Evolutionary conservation across 2,113 vertebrate species (phyloP).

Genomic region (Peromyscus leucopus): DNA sequence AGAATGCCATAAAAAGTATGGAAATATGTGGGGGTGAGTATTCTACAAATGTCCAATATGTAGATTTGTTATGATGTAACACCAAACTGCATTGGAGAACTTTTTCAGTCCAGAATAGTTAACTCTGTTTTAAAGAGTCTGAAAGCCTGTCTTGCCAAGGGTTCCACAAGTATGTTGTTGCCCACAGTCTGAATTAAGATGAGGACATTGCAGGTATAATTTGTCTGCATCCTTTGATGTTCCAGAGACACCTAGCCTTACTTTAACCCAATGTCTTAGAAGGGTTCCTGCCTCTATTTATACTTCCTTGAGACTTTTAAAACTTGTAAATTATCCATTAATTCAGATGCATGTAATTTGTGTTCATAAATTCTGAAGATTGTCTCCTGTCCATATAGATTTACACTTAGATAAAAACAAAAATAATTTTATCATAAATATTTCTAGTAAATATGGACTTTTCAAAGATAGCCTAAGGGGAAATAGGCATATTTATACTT

Average conservation of each 20-base stretch:
- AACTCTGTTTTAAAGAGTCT: no score
- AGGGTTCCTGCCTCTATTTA: neutral
- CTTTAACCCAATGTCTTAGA: neutral
- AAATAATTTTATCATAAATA: neutral
- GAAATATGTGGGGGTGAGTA: conserved; percentile 64
- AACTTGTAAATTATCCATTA: neutral
- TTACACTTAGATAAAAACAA: neutral
- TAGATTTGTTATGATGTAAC: neutral
- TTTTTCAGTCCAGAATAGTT: neutral
- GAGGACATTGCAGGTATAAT: no score
- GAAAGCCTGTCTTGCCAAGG: no score
- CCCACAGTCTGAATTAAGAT: no score
- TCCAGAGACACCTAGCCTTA: no score
- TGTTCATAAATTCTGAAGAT: neutral
- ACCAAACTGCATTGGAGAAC: neutral
- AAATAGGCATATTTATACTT: neutral
- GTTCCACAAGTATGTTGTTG: no score
- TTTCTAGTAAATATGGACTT: neutral
- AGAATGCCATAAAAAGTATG: conserved; percentile 55
- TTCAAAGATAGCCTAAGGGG: neutral
- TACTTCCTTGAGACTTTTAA: no score
- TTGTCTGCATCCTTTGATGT: no score
- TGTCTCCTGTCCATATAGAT: neutral
- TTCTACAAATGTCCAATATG: neutral
- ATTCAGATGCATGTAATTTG: neutral